These are phyloP conservation scores for Cotesia glomerata DNA, from an alignment of 1,140 invertebrate species.

Conservation along the genomic window DNA sequence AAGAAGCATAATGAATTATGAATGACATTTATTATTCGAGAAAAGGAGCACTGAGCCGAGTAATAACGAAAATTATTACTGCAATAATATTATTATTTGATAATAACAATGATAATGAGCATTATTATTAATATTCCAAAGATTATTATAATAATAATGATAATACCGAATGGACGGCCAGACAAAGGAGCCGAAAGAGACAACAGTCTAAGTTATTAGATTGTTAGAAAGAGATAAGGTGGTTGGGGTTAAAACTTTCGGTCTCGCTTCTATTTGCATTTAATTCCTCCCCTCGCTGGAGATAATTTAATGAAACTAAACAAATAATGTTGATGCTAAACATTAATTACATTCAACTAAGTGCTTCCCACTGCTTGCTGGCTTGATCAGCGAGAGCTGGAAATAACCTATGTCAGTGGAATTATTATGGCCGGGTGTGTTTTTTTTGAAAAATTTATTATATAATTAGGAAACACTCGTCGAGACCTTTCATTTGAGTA, in stretches of 20 bases:
- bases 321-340: slow-evolving; percentile 61
- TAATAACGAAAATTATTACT: slow-evolving; percentile 39
- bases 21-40: slow-evolving; percentile 53
- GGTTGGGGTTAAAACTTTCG: slow-evolving; percentile 26
- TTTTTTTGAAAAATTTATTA: too few species aligned
- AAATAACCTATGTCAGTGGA: neutral
- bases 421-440: too few species aligned
- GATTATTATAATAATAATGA: slow-evolving; percentile 36
- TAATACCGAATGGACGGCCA: slow-evolving; percentile 15
- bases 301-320: slow-evolving; percentile 62
- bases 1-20: slow-evolving; percentile 57
- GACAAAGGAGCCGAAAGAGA: slow-evolving; percentile 1
- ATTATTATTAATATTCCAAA: slow-evolving; percentile 35
- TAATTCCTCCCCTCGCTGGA: slow-evolving; percentile 52
- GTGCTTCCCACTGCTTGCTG: neutral
- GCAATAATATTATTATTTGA: slow-evolving; percentile 39
- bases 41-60: slow-evolving; percentile 30
- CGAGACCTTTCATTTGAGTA: too few species aligned
- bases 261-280: slow-evolving; percentile 53
- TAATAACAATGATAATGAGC: slow-evolving; percentile 17
- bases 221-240: slow-evolving; percentile 11
- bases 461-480: too few species aligned
- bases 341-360: slow-evolving; percentile 55
- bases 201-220: neutral
- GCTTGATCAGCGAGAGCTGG: too few species aligned